Evolutionary conservation across 2,888 invertebrate genomes (phyloP), one percentile per base, ranked within the genome.

Genomic region (Sminthurinus aureus): DNA sequence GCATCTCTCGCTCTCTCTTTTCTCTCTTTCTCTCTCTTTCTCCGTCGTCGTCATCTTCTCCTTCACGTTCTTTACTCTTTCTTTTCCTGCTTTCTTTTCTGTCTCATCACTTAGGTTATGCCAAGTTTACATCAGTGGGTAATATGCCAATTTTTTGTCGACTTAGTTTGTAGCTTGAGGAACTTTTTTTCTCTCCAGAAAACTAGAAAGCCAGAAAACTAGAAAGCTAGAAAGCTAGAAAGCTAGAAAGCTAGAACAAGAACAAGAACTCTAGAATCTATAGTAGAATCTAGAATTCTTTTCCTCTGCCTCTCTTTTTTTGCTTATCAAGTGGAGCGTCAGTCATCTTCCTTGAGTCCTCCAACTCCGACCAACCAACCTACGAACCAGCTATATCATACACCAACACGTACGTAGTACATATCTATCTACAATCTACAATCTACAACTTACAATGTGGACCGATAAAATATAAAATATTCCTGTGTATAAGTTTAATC

Each of bases 281-380:
- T 22, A 13, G 9, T 22, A 26, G 50, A 75, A 9, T 73, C 75
- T 52, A 2, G 26, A 13, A 51, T 58, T 75, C 51, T 50, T n/a
- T 50, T 75, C 75, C 51, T 26, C 26, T 24, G 50, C 74, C 58
- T 12, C 58, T 58, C 4, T 58, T 26, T 69, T 69, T 51, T 12
- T 79, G 38, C 52, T 80, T 80, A 80, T 80, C 80, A 58, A 80
- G 80, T 71, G 38, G 71, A 80, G 50, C 80, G 80, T 80, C 80
- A 71, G 52, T 80, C 80, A 71, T 80, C 73, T 24, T 58, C 50
- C 58, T 20, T 58, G 20, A 71, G 58, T 58, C 58, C 15, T 52
- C 58, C 38, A 38, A n/a, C n/a, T n/a, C n/a, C n/a, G 58, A 15
- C 58, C 58, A 58, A 58, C 58, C 9, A n/a, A n/a, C n/a, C n/a